These are phyloP conservation scores for Troides aeacus DNA, from an alignment of 2,888 invertebrate genomes.

Conservation along the genomic window DNA sequence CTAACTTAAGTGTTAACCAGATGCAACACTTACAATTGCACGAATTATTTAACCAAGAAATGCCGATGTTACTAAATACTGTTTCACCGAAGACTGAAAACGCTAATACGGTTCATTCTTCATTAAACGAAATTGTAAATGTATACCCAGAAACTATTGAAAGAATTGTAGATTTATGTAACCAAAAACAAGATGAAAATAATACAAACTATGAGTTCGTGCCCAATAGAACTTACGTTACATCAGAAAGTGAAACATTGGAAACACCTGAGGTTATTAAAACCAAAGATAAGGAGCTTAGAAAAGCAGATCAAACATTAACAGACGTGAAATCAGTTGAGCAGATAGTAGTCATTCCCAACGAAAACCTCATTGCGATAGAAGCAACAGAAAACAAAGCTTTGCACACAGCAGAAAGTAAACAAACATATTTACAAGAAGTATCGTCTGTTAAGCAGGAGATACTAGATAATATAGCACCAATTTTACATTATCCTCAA, in stretches of 20 bases:
- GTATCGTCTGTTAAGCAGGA: constrained; percentile 47
- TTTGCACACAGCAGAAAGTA: constrained; percentile 49
- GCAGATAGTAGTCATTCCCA: constrained; percentile 47
- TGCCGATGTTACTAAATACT: constrained; percentile 1
- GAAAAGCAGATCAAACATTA: constrained; percentile 45
- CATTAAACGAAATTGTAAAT: constrained; percentile 20
- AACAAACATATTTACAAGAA: constrained; percentile 48
- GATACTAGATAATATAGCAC: constrained; percentile 47
- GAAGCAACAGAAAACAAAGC: constrained; percentile 34
- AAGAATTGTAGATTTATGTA: constrained; percentile 28
- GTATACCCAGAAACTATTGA: constrained; percentile 29
- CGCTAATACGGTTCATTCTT: constrained; percentile 5
- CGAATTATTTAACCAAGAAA: constrained; percentile 20
- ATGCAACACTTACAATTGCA: constrained; percentile 15
- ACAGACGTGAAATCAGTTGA: constrained; percentile 52
- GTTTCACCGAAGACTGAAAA: background rate
- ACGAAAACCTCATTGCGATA: constrained; percentile 46
- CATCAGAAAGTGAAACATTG: constrained; percentile 48
- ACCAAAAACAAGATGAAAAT: constrained; percentile 38
- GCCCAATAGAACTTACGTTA: constrained; percentile 53
- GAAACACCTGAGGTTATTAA: constrained; percentile 45
- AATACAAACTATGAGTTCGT: constrained; percentile 45
- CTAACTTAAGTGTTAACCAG: constrained; percentile 12
- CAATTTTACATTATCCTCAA: constrained; percentile 39
- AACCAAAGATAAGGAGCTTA: constrained; percentile 34